phyloP scores from a whole-genome alignment of 2,113 vertebrate species.

The Zosterops japonicus region DNA sequence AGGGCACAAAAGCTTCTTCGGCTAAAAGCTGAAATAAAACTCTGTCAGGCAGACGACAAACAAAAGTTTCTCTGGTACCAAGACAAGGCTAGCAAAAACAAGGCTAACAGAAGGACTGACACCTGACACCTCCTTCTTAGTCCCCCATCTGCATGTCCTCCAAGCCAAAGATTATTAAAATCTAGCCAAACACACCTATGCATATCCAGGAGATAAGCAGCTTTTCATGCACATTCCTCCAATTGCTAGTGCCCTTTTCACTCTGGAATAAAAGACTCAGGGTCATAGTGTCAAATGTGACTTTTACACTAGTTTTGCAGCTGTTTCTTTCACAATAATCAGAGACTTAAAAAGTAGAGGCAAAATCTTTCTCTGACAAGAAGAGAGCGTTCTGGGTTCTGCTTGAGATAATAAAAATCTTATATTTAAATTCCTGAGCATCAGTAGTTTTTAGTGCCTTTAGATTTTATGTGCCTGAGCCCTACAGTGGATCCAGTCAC shows the following conservation, averaged over 20 bases:
- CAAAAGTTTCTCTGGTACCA: background rate
- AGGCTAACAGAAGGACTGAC: background rate
- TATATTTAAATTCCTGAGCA: background rate
- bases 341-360: background rate
- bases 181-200: background rate
- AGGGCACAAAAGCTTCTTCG: background rate
- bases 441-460: background rate
- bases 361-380: background rate
- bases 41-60: background rate
- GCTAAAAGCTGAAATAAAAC: background rate
- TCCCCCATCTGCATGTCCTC: background rate
- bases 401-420: background rate
- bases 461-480: background rate
- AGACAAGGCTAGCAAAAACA: background rate
- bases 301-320: background rate
- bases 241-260: background rate
- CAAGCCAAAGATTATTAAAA: background rate
- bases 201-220: background rate
- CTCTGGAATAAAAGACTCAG: background rate
- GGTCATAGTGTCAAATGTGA: background rate
- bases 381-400: background rate
- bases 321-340: background rate
- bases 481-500: background rate
- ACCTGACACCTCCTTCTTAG: rapidly evolving
- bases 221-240: background rate